phyloP scores from a whole-genome alignment of 2,113 vertebrate genomes.

The Stomatorhinus ivindoensis region DNA sequence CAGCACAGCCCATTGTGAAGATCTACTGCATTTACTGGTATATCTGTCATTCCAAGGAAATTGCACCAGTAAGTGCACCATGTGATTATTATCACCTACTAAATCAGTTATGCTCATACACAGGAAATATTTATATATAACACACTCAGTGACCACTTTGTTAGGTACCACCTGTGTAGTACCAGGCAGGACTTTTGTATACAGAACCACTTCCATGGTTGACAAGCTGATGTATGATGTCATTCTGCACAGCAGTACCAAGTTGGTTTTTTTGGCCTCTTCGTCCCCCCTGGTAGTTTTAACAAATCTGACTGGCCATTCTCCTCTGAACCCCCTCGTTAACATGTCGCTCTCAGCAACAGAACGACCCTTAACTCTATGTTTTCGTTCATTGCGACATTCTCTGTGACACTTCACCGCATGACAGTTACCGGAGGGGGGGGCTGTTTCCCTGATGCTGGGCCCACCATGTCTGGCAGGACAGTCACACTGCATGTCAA shows the following conservation, averaged over 20 bases:
- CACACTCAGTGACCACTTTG: background rate
- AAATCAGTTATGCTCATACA: background rate
- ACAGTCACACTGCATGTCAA: background rate
- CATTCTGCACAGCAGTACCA: background rate
- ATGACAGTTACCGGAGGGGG: background rate
- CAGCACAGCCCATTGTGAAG: background rate
- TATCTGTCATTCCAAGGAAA: background rate
- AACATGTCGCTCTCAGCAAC: background rate
- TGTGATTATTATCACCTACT: background rate
- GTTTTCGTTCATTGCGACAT: background rate
- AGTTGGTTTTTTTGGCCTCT: background rate
- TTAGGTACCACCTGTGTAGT: background rate
- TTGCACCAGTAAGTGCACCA: background rate
- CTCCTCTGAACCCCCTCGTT: background rate
- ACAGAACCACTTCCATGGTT: background rate
- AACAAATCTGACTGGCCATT: background rate
- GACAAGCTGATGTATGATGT: background rate
- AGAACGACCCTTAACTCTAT: background rate
- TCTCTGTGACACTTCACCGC: background rate
- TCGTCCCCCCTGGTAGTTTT: background rate
- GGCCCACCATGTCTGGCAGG: background rate
- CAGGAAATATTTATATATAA: background rate
- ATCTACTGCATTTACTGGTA: background rate
- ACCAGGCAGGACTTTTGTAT: background rate
- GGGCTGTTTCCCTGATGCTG: background rate